Percentiles rank a stretch among this genome's conserved stretches.
These are phyloP conservation scores for Caracal caracal DNA, from an alignment of 2,113 vertebrate genomes.

Conservation along the genomic window DNA sequence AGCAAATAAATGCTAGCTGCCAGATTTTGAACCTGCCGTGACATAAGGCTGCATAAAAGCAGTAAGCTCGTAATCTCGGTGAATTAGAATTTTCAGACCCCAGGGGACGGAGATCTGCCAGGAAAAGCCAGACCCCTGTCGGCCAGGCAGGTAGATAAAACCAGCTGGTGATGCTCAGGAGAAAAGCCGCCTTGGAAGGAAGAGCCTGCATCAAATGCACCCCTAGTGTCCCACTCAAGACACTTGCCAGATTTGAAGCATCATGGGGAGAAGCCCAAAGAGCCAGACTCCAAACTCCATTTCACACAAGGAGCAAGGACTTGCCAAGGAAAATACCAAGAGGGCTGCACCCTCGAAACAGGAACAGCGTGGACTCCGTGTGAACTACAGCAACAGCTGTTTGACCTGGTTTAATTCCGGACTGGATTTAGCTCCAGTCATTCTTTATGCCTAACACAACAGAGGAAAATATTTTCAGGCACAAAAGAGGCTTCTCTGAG, in stretches of 20 bases:
- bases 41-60: neutral
- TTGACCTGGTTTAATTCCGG: neutral
- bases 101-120: neutral
- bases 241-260: neutral
- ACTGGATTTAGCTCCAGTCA: neutral
- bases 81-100: neutral
- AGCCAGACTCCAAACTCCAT: neutral
- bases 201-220: neutral
- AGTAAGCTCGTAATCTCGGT: neutral
- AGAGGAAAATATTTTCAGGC: neutral
- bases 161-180: neutral
- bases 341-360: neutral
- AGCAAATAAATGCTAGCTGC: neutral
- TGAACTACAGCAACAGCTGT: neutral
- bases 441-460: neutral
- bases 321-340: neutral
- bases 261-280: neutral
- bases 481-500: neutral
- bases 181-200: neutral
- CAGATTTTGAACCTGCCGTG: neutral
- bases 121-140: neutral
- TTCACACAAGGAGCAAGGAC: neutral
- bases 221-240: neutral
- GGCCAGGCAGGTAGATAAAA: neutral
- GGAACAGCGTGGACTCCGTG: rapidly evolving